Evolutionary conservation across 2,113 vertebrate genomes (phyloP), one percentile per base, ranked within the genome.

Genomic region (Porphyrio hochstetteri): DNA sequence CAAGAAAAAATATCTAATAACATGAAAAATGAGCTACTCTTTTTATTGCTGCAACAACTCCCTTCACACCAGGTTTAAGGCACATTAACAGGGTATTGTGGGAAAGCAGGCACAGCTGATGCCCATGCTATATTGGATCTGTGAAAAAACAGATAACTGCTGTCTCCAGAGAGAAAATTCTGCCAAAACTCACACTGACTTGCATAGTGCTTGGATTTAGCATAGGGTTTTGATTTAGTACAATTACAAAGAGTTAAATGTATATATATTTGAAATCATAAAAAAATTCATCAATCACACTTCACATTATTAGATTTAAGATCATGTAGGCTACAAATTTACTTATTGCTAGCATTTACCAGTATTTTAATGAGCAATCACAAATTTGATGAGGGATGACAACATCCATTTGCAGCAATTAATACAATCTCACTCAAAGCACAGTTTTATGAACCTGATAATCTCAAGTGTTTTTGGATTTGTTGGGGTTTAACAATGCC

Each of bases 401-500:
- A 96, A 82, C 61, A 78, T 1, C 12, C 55, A 65, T 86, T 86
- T 95, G 23, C 65, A 91, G 64, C 69, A 93, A 93, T 93, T 93
- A 97, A 82, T 65, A 71, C 52, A 68, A 27, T 35, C 74, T 90
- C 78, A 91, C 27, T 75, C 68, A 92, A 94, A 91, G 27, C 13
- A 60, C 0, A 0, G 15, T 15, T 97, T 94, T 95, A 92, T 80
- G 86, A 95, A 95, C 82, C 48, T 69, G 81, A 87, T 74, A 86
- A 91, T 92, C 71, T 85, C 77, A 67, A 91, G 53, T 92, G 79
- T 64, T 96, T 46, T 88, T 57, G 36, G 46, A 88, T 92, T 87
- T 95, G 71, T 88, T 81, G 67, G 31, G 29, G 24, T 95, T 96
- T 82, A 60, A 92, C 93, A 95, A 91, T 76, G 88, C 60, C 70